These are phyloP conservation scores for Chironomus riparius DNA, from an alignment of 2,888 invertebrate species.

Conservation along the genomic window DNA sequence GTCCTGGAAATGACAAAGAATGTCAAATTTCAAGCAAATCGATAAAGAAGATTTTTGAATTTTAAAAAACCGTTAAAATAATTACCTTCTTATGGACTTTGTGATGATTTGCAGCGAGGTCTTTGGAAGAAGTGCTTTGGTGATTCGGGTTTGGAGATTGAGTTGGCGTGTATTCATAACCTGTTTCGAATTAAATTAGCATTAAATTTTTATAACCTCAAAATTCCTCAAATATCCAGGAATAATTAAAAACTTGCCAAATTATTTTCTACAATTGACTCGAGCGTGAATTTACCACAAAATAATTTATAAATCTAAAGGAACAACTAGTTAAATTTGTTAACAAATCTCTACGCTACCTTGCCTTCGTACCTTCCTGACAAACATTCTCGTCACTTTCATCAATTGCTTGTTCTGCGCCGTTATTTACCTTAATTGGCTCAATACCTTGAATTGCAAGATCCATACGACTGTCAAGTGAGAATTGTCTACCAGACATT, in stretches of 20 bases:
- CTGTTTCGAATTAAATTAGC: background rate
- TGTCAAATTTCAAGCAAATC: background rate
- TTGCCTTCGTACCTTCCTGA: constrained; percentile 44
- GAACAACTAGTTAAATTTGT: too few relatives aligned
- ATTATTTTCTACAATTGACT: too few relatives aligned
- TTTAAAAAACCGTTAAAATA: background rate
- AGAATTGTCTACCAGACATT: constrained; percentile 85
- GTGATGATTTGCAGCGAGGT: background rate
- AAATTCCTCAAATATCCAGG: background rate
- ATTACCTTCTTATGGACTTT: background rate
- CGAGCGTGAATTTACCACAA: too few relatives aligned
- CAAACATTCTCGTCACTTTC: constrained; percentile 40
- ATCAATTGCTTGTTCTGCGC: constrained; percentile 32
- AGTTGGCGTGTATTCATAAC: background rate
- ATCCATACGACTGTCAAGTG: constrained; percentile 84
- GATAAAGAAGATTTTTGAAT: background rate
- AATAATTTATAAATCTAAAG: too few relatives aligned
- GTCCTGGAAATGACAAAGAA: background rate
- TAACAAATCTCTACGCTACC: constrained; percentile 37
- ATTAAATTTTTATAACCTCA: background rate
- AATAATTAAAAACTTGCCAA: background rate
- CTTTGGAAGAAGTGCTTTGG: background rate
- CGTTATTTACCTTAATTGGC: constrained; percentile 33
- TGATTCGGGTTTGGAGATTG: background rate
- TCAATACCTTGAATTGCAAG: constrained; percentile 65